Base-by-base conservation (phyloP, 2,797 vertebrate species). In the Trachops cirrhosus region DNA sequence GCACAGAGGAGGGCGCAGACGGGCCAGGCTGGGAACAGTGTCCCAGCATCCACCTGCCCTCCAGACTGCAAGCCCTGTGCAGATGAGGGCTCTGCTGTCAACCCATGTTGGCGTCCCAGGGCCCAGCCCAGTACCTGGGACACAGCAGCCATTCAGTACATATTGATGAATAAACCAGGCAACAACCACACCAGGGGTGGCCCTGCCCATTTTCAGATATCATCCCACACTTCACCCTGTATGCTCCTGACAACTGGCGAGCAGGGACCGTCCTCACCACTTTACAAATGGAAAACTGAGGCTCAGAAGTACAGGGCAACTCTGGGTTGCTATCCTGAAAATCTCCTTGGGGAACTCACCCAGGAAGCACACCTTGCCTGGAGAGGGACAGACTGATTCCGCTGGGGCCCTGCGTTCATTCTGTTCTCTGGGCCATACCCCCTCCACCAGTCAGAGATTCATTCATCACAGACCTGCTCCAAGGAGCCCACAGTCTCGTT, bases 41-140 rank as follows among this genome's bases (percentile, higher is more conserved):
- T 0, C 34, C 34, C 21, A 26, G 86, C 54, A 22, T 22, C 50
- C 3, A 37, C 44, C 14, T 6, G 19, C 75, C 85, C n/a, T 52
- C n/a, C 14, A 46, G 52, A 50, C n/a, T 70, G 15, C 1, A 0
- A 67, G 62, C 62, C 8, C 83, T 5, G 0, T 4, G 18, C 46
- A 62, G 37, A 24, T 1, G 1, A 64, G n/a, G 22, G 19, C 24
- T 94, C 59, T 52, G 18, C 37, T 54, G 11, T 73, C 41, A 44
- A 75, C 14, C 32, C 70, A 92, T 29, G 37, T n/a, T 0, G 0
- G 48, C 15, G 15, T 87, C 80, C 62, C 44, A 39, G 37, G 59
- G 54, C 46, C 24, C 24, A 44, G 34, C 14, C 77, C 52, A 24
- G 50, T 8, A 46, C 59, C 67, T 62, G 75, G 37, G 67, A 68